Evolutionary conservation across 2,888 invertebrate species (phyloP).

Genomic region (Augiades crinisus): DNA sequence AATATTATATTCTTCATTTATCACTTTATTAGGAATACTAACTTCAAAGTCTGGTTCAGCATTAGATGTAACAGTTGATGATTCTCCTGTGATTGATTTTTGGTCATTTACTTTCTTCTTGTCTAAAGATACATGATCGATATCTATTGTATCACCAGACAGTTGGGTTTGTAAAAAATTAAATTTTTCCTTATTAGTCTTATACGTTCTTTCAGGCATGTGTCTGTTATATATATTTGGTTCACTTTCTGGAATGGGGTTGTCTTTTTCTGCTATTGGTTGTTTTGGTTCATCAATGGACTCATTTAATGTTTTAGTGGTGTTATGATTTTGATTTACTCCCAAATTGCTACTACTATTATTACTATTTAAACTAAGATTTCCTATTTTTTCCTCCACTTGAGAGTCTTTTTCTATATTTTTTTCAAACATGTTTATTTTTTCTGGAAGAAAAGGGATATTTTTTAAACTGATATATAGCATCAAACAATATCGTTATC

Average conservation of each 20-base stretch:
- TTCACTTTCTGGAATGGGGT: constrained; percentile 39
- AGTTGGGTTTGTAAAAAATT: constrained; percentile 72
- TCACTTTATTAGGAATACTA: constrained; percentile 9
- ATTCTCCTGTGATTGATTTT: constrained; percentile 23
- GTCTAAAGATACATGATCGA: constrained; percentile 37
- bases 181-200: constrained; percentile 64
- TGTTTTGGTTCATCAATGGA: constrained; percentile 30
- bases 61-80: constrained; percentile 21
- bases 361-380: constrained; percentile 59
- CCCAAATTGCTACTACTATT: constrained; percentile 52
- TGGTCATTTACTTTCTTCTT: constrained; percentile 9
- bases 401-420: constrained; percentile 58
- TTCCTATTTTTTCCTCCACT: constrained; percentile 58
- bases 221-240: constrained; percentile 30
- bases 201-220: constrained; percentile 58
- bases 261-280: constrained; percentile 26
- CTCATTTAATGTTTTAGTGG: constrained; percentile 29
- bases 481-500: neutral
- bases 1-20: constrained; percentile 52
- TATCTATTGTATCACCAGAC: constrained; percentile 43
- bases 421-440: constrained; percentile 77
- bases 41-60: constrained; percentile 1
- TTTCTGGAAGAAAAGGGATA: constrained; percentile 54
- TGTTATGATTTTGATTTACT: constrained; percentile 41
- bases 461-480: neutral